Percentiles rank a stretch among this genome's conserved stretches.
Conservation (phyloP, 2,797 vertebrate species). For the Hipposideros larvatus region DNA sequence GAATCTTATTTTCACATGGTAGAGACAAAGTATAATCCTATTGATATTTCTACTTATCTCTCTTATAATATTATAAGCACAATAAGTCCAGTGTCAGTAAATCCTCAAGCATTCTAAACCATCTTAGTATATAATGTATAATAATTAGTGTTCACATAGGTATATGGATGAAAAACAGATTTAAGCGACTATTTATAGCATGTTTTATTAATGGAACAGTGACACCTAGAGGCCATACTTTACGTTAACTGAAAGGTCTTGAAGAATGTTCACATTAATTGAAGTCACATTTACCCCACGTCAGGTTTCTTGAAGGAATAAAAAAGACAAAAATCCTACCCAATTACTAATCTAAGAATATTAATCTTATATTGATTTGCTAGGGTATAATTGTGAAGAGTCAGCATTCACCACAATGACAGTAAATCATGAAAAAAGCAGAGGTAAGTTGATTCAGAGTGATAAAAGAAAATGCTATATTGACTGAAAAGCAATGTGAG, state of each 20-base stretch:
- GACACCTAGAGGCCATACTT: constrained; percentile 44
- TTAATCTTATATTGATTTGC: not conserved
- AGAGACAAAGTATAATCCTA: not conserved
- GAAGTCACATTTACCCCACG: not conserved
- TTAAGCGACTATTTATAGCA: not conserved
- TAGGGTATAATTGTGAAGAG: not conserved
- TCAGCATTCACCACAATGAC: not conserved
- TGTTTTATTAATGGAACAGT: constrained; percentile 5
- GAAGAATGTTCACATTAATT: not conserved
- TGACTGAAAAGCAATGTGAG: not conserved
- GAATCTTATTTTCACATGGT: not conserved
- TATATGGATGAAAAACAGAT: not conserved
- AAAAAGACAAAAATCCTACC: not conserved
- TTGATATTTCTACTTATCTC: not conserved
- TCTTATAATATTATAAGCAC: not conserved
- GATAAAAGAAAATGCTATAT: not conserved
- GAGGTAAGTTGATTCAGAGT: not conserved
- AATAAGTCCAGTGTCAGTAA: not conserved
- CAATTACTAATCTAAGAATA: not conserved
- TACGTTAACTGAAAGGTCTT: not conserved
- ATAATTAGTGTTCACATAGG: constrained; percentile 3
- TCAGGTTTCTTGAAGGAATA: not conserved
- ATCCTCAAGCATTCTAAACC: not conserved
- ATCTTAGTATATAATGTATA: not conserved
- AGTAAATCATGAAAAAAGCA: not conserved